These are phyloP conservation scores for Lycodopsis pacificus DNA, from an alignment of 2,797 vertebrate genomes.

Conservation along the genomic window DNA sequence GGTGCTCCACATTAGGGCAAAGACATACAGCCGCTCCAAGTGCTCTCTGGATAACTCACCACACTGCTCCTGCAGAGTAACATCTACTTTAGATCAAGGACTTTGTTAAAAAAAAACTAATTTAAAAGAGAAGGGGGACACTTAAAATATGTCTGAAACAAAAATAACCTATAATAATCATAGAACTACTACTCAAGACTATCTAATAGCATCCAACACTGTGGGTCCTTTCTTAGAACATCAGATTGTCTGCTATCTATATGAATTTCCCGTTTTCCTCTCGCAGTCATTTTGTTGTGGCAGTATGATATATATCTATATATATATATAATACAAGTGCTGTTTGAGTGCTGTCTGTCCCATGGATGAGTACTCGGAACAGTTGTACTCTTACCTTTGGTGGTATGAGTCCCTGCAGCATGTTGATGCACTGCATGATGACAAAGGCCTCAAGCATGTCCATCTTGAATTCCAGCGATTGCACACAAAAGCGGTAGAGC, in stretches of 20 bases:
- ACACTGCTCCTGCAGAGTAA: slow-evolving; percentile 87
- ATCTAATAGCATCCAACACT: background rate
- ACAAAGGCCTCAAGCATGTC: slow-evolving; percentile 94
- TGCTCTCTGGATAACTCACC: slow-evolving; percentile 85
- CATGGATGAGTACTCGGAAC: background rate
- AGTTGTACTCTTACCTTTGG: slow-evolving; percentile 82
- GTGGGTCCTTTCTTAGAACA: background rate
- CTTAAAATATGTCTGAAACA: background rate
- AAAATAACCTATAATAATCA: background rate
- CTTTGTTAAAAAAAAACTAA: background rate
- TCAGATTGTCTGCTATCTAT: background rate
- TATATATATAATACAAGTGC: background rate
- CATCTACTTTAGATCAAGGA: background rate
- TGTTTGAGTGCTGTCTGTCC: background rate
- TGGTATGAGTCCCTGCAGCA: slow-evolving; percentile 94
- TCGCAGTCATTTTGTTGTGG: background rate
- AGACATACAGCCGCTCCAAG: slow-evolving; percentile 91
- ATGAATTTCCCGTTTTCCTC: background rate
- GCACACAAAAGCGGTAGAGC: slow-evolving; percentile 89
- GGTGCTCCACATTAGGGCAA: slow-evolving; percentile 95
- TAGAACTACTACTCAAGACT: background rate
- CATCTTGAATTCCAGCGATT: slow-evolving; percentile 91
- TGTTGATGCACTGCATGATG: slow-evolving; percentile 92
- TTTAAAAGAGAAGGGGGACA: background rate
- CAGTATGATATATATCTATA: background rate